phyloP scores from a whole-genome alignment of 2,888 invertebrate species.

The Osedax fenrisi region DNA sequence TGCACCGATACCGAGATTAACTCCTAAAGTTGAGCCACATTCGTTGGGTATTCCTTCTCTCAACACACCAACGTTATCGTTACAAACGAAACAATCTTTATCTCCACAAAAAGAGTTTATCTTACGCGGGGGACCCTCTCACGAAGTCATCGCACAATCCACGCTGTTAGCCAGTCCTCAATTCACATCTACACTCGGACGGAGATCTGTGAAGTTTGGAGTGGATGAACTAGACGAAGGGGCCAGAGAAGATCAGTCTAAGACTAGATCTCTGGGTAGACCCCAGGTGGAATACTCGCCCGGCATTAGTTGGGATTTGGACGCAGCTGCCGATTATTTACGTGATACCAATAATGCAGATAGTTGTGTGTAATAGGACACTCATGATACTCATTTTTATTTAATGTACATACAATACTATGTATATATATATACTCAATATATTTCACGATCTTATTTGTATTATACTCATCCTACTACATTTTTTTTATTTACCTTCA shows the following conservation, averaged over 20 bases:
- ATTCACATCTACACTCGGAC: not conserved
- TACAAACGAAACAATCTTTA: too few relatives aligned
- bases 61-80: not conserved
- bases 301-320: not conserved
- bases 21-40: not conserved
- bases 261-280: not conserved
- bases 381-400: too few relatives aligned
- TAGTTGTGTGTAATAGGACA: not conserved
- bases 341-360: not conserved
- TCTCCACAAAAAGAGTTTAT: too few relatives aligned
- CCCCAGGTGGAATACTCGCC: not conserved
- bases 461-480: too few relatives aligned
- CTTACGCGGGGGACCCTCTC: not conserved
- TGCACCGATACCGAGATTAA: not conserved
- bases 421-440: too few relatives aligned
- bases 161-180: too few relatives aligned
- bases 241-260: too few relatives aligned
- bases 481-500: too few relatives aligned
- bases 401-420: too few relatives aligned
- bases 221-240: not conserved
- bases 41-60: not conserved
- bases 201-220: not conserved
- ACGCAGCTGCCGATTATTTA: not conserved
- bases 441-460: too few relatives aligned
- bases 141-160: too few relatives aligned